Evolutionary conservation across 2,113 vertebrate species (phyloP).

Genomic region (Pangasianodon hypophthalmus): DNA sequence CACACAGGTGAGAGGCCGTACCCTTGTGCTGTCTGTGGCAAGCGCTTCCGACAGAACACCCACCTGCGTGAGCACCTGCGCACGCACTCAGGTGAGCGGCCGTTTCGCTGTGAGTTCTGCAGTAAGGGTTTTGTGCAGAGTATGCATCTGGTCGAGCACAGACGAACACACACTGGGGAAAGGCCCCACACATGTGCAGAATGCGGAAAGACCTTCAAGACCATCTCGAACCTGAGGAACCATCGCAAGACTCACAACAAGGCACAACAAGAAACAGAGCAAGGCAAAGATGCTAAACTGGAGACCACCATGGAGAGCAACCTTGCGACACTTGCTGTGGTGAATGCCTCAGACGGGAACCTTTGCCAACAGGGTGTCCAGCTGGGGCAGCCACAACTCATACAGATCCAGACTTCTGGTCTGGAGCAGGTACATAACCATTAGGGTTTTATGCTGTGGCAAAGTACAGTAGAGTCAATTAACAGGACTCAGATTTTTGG

Average conservation of each 20-base stretch:
- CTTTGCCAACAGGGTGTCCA: constrained; percentile 54
- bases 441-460: neutral
- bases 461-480: neutral
- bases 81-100: constrained; percentile 84
- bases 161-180: constrained; percentile 83
- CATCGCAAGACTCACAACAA: constrained; percentile 84
- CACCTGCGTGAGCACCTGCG: constrained; percentile 89
- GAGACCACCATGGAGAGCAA: constrained; percentile 52
- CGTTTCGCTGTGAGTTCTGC: constrained; percentile 83
- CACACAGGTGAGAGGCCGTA: constrained; percentile 80
- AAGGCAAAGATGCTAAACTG: constrained; percentile 41
- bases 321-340: constrained; percentile 57
- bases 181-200: constrained; percentile 79
- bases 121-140: constrained; percentile 86
- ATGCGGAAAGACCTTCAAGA: constrained; percentile 87
- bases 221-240: constrained; percentile 86
- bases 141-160: constrained; percentile 87
- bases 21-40: constrained; percentile 81
- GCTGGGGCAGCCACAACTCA: constrained; percentile 68
- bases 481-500: neutral
- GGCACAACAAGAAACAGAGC: constrained; percentile 56
- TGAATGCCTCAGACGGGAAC: constrained; percentile 61
- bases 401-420: constrained; percentile 75
- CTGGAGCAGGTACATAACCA: constrained; percentile 67
- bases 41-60: constrained; percentile 87